Base-by-base conservation (phyloP, 1,140 invertebrate genomes). In the Zaprionus taronus region DNA sequence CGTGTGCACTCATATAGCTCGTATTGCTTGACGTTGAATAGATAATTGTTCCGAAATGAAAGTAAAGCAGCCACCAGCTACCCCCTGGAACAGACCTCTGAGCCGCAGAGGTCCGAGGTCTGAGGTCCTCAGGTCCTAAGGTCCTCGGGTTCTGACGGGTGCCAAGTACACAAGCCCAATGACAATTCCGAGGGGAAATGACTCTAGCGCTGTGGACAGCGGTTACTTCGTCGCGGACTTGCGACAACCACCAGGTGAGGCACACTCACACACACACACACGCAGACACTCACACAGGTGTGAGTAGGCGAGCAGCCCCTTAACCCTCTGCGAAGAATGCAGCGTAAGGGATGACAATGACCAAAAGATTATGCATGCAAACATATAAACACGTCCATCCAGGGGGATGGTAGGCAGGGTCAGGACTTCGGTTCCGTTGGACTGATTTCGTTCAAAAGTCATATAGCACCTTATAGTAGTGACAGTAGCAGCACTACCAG, bases 31-130 rank as follows among this genome's bases (percentile, higher is more conserved):
- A 90, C 86, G 84, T 89, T 91, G 89, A 91, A 91, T 91, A 91
- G 89, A 91, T 91, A 91, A 91, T 91, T 91, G 89, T 87, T 80
- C 75, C 72, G 67, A 83, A 91, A 91, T 80, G 84, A 84, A 80
- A 89, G 89, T 80, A 90, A 90, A 79, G 63, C 66, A 71, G 62
- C 71, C 78, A 58, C 62, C 41, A n/a, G 4, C 31, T 55, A 36
- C 56, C 38, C 47, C 47, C 47, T 51, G 20, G 20, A 22, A 49
- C 44, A 22, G 44, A 49, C 17, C 44, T 20, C 44, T 22, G 44
- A 47, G 44, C 17, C 9, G 22, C n/a, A 44, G 47, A 14, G 41
- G 31, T 20, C 17, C 5, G 47, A 64, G 28, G 28, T 51, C 28
- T 11, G 41, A 47, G 41, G 41, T 17, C 79, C 24, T 26, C 4